Percentiles rank a stretch among this genome's conserved stretches.
These are phyloP conservation scores for Phaedon cochleariae DNA, from an alignment of 2,888 invertebrate species.

Conservation along the genomic window DNA sequence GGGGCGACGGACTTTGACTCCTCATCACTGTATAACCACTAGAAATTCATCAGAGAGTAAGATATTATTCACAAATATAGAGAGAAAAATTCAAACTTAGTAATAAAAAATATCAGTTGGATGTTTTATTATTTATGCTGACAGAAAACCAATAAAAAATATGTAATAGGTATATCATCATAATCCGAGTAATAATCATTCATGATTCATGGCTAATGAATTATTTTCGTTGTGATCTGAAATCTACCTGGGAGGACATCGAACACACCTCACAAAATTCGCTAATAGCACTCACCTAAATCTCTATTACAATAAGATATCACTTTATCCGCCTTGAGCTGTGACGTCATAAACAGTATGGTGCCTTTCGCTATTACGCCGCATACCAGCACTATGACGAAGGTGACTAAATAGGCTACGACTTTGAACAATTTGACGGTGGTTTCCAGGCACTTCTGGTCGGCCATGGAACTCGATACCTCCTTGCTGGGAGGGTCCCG, in stretches of 20 bases:
- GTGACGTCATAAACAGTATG: constrained; percentile 91
- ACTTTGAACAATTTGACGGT: constrained; percentile 86
- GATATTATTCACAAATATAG: too few relatives aligned
- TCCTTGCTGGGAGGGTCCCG: constrained; percentile 89
- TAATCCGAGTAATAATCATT: not conserved
- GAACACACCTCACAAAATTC: not conserved
- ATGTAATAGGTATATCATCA: too few relatives aligned
- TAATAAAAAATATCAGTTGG: too few relatives aligned
- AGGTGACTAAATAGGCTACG: constrained; percentile 85
- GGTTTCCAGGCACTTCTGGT: constrained; percentile 85
- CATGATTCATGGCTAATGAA: not conserved
- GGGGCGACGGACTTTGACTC: too few relatives aligned
- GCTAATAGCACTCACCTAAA: constrained; percentile 70
- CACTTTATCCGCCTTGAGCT: constrained; percentile 79
- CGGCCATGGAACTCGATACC: constrained; percentile 89
- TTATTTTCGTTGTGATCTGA: not conserved
- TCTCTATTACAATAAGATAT: constrained; percentile 85
- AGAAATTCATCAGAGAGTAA: too few relatives aligned
- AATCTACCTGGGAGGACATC: not conserved
- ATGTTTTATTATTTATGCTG: too few relatives aligned
- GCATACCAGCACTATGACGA: constrained; percentile 82
- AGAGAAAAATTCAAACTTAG: too few relatives aligned
- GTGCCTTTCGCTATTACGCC: constrained; percentile 90
- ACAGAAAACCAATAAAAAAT: not conserved
- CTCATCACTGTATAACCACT: too few relatives aligned